Percentiles rank a stretch among this genome's conserved stretches.
Conservation (phyloP, 2,888 invertebrate genomes). For the Cephus rjabovi region DNA sequence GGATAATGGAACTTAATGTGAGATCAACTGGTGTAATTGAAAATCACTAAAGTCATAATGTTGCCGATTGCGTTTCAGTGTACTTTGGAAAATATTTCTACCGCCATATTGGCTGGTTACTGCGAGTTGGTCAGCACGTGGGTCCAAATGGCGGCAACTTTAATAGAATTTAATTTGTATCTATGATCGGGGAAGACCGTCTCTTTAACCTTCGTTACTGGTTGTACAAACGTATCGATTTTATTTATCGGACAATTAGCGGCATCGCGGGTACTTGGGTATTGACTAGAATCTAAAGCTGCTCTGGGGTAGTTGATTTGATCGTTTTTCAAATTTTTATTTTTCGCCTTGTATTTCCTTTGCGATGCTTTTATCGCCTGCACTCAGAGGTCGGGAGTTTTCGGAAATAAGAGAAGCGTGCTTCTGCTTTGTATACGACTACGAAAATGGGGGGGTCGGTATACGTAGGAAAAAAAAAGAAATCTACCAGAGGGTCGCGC, state of each 20-base stretch:
- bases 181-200: not conserved
- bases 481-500: not conserved
- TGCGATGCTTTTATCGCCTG: not conserved
- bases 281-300: not conserved
- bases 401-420: not conserved
- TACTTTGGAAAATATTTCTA: not conserved
- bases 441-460: not conserved
- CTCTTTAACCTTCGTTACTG: not conserved
- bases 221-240: not conserved
- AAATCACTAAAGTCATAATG: not conserved
- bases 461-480: not conserved
- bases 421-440: not conserved
- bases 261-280: not conserved
- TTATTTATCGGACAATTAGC: not conserved
- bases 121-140: not conserved
- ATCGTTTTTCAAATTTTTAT: not conserved
- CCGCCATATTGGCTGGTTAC: not conserved
- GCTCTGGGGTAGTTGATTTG: not conserved
- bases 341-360: not conserved
- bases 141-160: not conserved
- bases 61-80: not conserved
- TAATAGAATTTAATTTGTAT: not conserved
- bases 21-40: not conserved
- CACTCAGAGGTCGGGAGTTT: not conserved
- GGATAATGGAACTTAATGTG: not conserved